Evolutionary conservation across 2,113 vertebrate species (phyloP), one percentile per base, ranked within the genome.

Genomic region (Tylochromis polylepis): DNA sequence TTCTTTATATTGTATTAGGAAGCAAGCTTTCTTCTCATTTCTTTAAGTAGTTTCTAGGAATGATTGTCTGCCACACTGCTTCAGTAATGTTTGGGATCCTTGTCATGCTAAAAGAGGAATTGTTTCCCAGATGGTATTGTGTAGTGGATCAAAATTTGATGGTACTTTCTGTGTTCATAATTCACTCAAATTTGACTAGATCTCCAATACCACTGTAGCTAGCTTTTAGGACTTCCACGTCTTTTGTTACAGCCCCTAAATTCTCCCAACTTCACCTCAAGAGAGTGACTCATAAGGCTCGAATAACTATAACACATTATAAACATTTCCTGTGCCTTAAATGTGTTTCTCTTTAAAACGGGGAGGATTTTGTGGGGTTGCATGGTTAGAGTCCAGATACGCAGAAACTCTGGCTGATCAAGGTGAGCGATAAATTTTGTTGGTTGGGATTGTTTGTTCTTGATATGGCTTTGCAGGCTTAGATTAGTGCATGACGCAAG

Each of bases 351-450:
- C 81, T 91, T 90, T 87, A 77, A 77, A 92, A 92, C 70, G 53
- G 86, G 87, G 86, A 86, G 90, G 87, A 87, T 84, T 72, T 65
- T 84, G 29, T 85, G 67, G 46, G 57, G 43, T 80, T 53, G 65
- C 41, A 57, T 80, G 90, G 58, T 92, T 92, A 92, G 81, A 92
- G 92, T 93, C 89, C 92, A 92, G 65, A 87, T 31, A 77, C 55
- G 24, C 65, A 75, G 49, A 65, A 43, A 38, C 11, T 57, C 65
- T 86, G 55, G 2, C 34, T 67, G 57, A 78, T 87, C 51, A 81
- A 58, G 85, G 88, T 92, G 57, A 38, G 90, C 36, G 53, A 57
- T 79, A 53, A 14, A 83, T 20, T 56, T 79, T 75, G 27, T 34
- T 16, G 11, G 11, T 20, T 8, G 60, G 18, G 34, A 20, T 38